A percentile compares a stretch with the other conserved stretches of the same genome.
phyloP scores from a whole-genome alignment of 2,888 invertebrate genomes.

The Agrilus cyanescens region DNA sequence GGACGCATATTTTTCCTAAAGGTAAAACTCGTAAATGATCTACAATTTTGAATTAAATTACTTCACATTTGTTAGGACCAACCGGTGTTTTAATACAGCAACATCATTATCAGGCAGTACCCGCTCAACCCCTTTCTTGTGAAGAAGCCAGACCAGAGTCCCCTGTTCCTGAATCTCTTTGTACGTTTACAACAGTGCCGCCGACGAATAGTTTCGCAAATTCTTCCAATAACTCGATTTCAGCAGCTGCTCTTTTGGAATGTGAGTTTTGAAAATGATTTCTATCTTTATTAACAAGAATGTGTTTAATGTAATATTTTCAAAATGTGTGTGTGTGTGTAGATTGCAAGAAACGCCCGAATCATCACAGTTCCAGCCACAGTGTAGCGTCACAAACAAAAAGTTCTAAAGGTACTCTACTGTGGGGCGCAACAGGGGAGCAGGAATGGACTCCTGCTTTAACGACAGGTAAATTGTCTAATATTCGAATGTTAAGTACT shows the following conservation, averaged over 20 bases:
- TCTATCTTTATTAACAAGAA: neutral
- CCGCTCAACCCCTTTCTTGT: conserved; percentile 37
- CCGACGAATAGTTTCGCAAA: neutral
- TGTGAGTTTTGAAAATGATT: conserved; percentile 33
- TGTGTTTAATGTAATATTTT: neutral
- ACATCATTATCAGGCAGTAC: conserved; percentile 83
- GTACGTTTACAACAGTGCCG: neutral
- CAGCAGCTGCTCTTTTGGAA: conserved; percentile 39
- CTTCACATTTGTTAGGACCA: conserved; percentile 46
- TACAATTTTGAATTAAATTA: neutral
- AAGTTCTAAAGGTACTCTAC: conserved; percentile 46
- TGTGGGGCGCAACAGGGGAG: conserved; percentile 94
- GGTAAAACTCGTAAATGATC: conserved; percentile 37
- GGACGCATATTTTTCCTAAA: conserved; percentile 98
- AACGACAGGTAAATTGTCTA: conserved; percentile 63
- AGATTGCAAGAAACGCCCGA: conserved; percentile 36
- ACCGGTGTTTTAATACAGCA: conserved; percentile 86
- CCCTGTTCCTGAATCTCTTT: conserved; percentile 3
- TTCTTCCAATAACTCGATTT: conserved; percentile 6
- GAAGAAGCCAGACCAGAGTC: conserved; percentile 11
- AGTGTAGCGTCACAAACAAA: conserved; percentile 20
- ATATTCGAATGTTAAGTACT: neutral
- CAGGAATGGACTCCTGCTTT: conserved; percentile 95
- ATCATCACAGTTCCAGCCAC: conserved; percentile 28
- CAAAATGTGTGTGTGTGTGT: neutral